A percentile compares a stretch with the other conserved stretches of the same genome.
These are phyloP conservation scores for Phodopus roborovskii DNA, from an alignment of 2,113 vertebrate species.

Conservation along the genomic window DNA sequence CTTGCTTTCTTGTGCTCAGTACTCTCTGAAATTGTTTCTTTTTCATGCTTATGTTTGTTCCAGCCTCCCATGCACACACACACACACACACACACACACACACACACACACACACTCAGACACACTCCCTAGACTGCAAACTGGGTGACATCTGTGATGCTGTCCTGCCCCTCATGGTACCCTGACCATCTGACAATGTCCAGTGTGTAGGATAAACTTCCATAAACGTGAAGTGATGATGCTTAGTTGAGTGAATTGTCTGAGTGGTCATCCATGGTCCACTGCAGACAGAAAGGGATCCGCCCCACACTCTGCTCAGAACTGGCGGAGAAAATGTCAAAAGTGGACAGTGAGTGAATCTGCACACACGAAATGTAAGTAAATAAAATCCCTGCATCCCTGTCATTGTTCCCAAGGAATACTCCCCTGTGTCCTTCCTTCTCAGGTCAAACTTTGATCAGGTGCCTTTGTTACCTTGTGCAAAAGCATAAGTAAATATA, in stretches of 20 bases:
- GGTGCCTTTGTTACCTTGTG: neutral
- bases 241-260: neutral
- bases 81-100: neutral
- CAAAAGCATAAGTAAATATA: neutral
- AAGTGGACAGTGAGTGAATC: neutral
- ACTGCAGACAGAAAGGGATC: neutral
- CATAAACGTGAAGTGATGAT: neutral
- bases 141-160: too few relatives aligned
- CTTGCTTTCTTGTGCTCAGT: neutral
- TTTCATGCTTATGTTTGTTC: neutral
- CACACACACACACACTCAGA: neutral
- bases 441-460: neutral
- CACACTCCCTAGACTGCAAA: neutral
- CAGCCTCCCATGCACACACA: neutral
- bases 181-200: neutral
- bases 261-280: neutral
- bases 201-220: too few relatives aligned
- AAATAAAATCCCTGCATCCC: neutral
- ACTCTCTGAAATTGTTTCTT: neutral
- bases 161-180: too few relatives aligned
- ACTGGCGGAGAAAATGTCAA: neutral
- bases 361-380: neutral
- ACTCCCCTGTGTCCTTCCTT: neutral
- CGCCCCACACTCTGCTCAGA: neutral
- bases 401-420: neutral